Percentiles rank a stretch among this genome's conserved stretches.
Evolutionary conservation across 2,113 vertebrate species (phyloP).

Genomic region (Anguilla japonica): DNA sequence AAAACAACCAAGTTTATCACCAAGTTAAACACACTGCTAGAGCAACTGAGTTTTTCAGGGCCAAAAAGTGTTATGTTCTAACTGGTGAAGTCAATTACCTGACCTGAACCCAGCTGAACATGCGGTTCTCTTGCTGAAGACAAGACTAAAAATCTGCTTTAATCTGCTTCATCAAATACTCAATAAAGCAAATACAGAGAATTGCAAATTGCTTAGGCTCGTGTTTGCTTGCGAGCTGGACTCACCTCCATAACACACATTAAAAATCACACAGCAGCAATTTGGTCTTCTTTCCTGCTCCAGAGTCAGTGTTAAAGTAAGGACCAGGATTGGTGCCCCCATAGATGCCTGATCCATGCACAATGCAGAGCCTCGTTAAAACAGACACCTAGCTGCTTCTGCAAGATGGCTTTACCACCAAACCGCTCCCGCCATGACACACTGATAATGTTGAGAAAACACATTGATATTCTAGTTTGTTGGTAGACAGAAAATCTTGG

Average conservation of each 20-base stretch:
- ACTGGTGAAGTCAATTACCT: no score
- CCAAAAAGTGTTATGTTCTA: no score
- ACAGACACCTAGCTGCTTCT: not conserved
- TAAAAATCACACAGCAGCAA: not conserved
- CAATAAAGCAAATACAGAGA: no score
- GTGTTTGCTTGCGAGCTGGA: not conserved
- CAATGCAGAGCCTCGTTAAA: not conserved
- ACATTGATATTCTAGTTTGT: not conserved
- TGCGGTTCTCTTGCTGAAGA: no score
- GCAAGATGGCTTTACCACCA: not conserved
- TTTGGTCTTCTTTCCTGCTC: not conserved
- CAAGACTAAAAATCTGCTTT: no score
- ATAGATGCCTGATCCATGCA: not conserved
- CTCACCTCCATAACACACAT: not conserved
- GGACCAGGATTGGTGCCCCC: not conserved
- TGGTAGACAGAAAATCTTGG: no score
- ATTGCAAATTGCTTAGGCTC: no score
- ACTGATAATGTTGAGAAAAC: not conserved
- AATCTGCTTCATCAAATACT: not conserved
- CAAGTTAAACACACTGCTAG: no score
- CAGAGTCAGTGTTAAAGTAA: slow-evolving; percentile 11
- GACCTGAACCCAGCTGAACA: no score
- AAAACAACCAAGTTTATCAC: no score
- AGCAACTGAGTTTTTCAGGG: no score
- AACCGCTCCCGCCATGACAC: not conserved